phyloP scores from a whole-genome alignment of 1,140 invertebrate genomes.

The Plectus sambesii region DNA sequence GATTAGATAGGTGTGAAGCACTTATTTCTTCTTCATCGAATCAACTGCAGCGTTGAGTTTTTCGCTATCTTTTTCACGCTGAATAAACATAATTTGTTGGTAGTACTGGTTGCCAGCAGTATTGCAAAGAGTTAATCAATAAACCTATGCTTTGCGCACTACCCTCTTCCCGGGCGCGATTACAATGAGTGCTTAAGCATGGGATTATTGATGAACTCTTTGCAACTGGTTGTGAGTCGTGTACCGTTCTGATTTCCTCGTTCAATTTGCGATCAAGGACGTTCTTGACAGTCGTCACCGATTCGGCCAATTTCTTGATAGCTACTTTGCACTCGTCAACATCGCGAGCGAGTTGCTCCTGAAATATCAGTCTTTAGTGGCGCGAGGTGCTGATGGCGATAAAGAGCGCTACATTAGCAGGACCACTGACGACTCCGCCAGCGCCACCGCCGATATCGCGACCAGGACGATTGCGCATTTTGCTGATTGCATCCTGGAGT shows the following conservation, averaged over 20 bases:
- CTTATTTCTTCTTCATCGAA: no score
- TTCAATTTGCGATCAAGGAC: conserved; percentile 37
- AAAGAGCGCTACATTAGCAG: no score
- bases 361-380: no score
- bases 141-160: no score
- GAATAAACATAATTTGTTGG: conserved; percentile 3
- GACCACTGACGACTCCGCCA: no score
- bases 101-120: conserved; percentile 2
- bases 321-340: conserved; percentile 43
- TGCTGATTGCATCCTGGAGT: conserved; percentile 36
- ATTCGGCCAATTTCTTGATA: conserved; percentile 43
- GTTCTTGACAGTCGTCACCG: conserved; percentile 43
- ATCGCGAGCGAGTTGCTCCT: conserved; percentile 26
- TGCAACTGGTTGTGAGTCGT: conserved; percentile 7
- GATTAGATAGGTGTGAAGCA: no score
- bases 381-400: no score
- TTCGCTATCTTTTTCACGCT: conserved; percentile 34
- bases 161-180: neutral
- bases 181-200: neutral
- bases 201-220: neutral
- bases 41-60: conserved; percentile 19
- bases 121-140: conserved; percentile 2
- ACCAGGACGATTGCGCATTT: no score
- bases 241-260: conserved; percentile 35
- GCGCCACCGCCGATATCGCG: no score